phyloP scores from a whole-genome alignment of 2,797 vertebrate species.

The Scyliorhinus canicula region DNA sequence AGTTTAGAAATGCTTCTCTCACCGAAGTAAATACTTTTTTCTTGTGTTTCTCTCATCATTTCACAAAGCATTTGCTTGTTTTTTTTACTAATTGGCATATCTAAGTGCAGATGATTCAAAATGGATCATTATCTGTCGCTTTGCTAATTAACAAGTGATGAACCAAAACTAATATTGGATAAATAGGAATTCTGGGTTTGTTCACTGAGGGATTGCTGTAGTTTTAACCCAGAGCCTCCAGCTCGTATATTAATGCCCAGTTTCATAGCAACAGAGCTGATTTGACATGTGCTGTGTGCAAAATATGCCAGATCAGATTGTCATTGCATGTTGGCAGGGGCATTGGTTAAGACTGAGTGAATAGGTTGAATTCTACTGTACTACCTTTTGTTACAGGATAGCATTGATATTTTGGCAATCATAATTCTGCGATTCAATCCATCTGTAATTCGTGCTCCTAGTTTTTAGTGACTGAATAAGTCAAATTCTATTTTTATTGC shows the following conservation, averaged over 20 bases:
- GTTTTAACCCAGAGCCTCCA: slow-evolving; percentile 1
- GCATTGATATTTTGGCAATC: not conserved
- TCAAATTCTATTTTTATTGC: not conserved
- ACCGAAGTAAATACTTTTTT: not conserved
- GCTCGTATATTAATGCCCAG: slow-evolving; percentile 8
- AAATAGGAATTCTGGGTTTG: not conserved
- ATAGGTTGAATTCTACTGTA: not conserved
- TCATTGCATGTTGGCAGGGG: not conserved
- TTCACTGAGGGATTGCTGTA: not conserved
- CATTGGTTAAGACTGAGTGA: not conserved
- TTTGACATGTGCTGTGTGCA: slow-evolving; percentile 17
- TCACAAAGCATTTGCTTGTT: not conserved
- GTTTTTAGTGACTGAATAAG: not conserved
- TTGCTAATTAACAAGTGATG: not conserved
- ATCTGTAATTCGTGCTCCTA: not conserved
- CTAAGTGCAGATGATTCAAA: not conserved
- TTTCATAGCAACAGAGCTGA: slow-evolving; percentile 27
- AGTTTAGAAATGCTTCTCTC: not conserved
- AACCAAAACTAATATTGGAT: not conserved
- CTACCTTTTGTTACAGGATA: not conserved
- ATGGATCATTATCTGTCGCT: slow-evolving; percentile 1
- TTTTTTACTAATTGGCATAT: not conserved
- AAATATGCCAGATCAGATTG: slow-evolving; percentile 26
- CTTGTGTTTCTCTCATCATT: not conserved
- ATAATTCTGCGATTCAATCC: not conserved